Conservation (phyloP, 1,140 invertebrate genomes). For the Bombus terrestris region DNA sequence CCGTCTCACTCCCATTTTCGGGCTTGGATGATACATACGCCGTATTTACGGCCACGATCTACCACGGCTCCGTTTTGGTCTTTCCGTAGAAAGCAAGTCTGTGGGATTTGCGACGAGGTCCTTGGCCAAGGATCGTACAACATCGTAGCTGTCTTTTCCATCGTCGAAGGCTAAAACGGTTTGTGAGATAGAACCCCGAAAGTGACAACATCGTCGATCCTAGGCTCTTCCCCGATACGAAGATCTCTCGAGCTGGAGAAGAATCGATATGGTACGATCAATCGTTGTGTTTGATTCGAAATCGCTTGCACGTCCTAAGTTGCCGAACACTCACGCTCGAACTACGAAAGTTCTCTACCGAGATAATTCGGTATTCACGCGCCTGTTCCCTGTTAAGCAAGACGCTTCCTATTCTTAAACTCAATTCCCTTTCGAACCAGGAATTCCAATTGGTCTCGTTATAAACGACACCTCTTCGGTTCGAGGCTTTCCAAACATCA, state of each 20-base stretch:
- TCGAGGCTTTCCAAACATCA: not conserved
- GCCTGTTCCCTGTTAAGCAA: not conserved
- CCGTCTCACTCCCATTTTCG: not conserved
- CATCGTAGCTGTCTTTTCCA: not conserved
- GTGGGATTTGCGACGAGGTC: not conserved
- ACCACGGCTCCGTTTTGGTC: not conserved
- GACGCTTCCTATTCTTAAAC: not conserved
- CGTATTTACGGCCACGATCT: not conserved
- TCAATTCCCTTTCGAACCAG: not conserved
- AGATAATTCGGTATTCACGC: not conserved
- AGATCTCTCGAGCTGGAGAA: too few species aligned
- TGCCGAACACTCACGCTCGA: not conserved
- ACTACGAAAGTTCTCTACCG: not conserved
- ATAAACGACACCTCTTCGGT: not conserved
- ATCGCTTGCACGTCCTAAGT: not conserved
- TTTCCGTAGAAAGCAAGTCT: not conserved
- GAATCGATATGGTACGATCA: too few species aligned
- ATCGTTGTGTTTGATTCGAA: not conserved
- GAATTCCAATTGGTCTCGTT: not conserved
- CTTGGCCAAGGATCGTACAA: not conserved
- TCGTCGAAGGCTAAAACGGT: not conserved
- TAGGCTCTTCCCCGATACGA: not conserved
- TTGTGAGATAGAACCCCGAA: not conserved
- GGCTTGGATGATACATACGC: slow-evolving; percentile 11
- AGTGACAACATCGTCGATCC: not conserved